Percentiles rank a stretch among this genome's conserved stretches.
phyloP scores from a whole-genome alignment of 2,113 vertebrate species.

The chimpanzee (Pan troglodytes) region NHGRI_mPanTro3-v2.1_pri NC_072409.2:39255001-39255500 shows the following conservation, averaged over 20 bases:
- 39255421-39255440: background rate
- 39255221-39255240: conserved; percentile 61
- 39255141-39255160: conserved; percentile 78
- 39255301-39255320: background rate
- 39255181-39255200: conserved; percentile 59
- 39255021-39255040: conserved; percentile 60
- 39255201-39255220: conserved; percentile 52
- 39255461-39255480: background rate
- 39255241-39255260: conserved; percentile 21
- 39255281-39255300: background rate
- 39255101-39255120: conserved; percentile 84
- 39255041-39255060: conserved; percentile 76
- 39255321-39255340: background rate
- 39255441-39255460: background rate
- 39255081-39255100: conserved; percentile 80
- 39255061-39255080: conserved; percentile 77
- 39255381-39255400: background rate
- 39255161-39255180: conserved; percentile 77
- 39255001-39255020: conserved; percentile 69
- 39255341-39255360: background rate
- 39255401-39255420: background rate
- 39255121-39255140: conserved; percentile 81
- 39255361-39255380: too few relatives aligned
- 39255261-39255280: background rate
- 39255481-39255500: background rate